Conservation (phyloP, 1,140 invertebrate species). For the Brachionus rotundiformis region DNA sequence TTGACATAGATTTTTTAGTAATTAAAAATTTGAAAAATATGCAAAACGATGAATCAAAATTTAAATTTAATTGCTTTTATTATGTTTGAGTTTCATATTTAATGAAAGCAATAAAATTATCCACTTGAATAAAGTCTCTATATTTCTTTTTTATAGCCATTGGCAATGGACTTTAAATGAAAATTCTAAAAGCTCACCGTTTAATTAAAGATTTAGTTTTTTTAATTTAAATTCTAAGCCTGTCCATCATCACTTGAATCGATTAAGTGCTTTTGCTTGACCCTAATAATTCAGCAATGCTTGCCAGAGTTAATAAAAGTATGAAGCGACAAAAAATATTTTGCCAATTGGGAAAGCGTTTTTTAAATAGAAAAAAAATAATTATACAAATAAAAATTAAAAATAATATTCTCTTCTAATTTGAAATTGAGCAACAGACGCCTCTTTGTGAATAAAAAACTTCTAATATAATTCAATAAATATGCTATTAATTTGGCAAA, state of each 20-base stretch:
- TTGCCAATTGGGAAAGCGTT: background rate
- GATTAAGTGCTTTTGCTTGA: background rate
- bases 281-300: background rate
- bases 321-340: background rate
- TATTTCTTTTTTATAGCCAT: constrained; percentile 14
- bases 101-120: constrained; percentile 19
- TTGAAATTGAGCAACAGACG: background rate
- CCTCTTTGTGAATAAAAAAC: too few relatives aligned
- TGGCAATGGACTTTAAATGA: background rate
- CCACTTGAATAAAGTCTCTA: constrained; percentile 7
- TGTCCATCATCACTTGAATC: background rate
- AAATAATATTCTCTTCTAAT: background rate
- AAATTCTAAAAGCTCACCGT: constrained; percentile 10
- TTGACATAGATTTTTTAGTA: constrained; percentile 24
- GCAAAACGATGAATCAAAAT: constrained; percentile 15
- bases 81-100: background rate
- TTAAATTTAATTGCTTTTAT: constrained; percentile 20
- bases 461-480: too few relatives aligned
- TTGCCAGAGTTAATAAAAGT: background rate
- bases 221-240: background rate
- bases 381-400: too few relatives aligned
- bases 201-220: constrained; percentile 23
- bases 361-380: too few relatives aligned
- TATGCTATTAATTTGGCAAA: background rate
- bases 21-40: constrained; percentile 8